Percentiles rank a stretch among this genome's conserved stretches.
These are phyloP conservation scores for Thaumatotibia leucotreta DNA, from an alignment of 1,140 invertebrate genomes.

Conservation along the genomic window DNA sequence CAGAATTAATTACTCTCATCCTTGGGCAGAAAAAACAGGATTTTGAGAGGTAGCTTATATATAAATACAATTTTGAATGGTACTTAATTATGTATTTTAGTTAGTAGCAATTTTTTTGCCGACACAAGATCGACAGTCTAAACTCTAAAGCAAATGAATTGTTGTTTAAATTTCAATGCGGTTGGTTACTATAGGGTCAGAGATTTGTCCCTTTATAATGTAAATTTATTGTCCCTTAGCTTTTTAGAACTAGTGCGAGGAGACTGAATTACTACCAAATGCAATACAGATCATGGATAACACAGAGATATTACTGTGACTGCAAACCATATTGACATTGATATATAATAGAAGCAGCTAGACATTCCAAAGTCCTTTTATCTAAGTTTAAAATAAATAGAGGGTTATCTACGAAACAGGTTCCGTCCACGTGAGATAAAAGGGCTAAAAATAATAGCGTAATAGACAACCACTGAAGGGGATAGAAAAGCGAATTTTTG, in stretches of 20 bases:
- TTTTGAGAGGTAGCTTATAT: background rate
- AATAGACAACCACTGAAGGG: background rate
- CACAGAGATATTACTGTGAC: background rate
- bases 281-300: background rate
- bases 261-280: background rate
- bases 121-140: background rate
- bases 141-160: background rate
- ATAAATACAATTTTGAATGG: slow-evolving; percentile 2
- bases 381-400: slow-evolving; percentile 12
- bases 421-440: background rate
- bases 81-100: background rate
- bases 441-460: background rate
- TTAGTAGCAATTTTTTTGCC: background rate
- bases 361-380: slow-evolving; percentile 1
- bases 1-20: slow-evolving; percentile 28
- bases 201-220: background rate
- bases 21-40: slow-evolving; percentile 10
- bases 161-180: background rate
- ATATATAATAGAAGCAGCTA: background rate
- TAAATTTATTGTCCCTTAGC: slow-evolving; percentile 1
- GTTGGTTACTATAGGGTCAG: background rate
- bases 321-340: background rate
- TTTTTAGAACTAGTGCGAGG: background rate
- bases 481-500: background rate
- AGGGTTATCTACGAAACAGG: slow-evolving; percentile 10